Base-by-base conservation (phyloP, 1,140 invertebrate species). In the Trinorchestia longiramus region DNA sequence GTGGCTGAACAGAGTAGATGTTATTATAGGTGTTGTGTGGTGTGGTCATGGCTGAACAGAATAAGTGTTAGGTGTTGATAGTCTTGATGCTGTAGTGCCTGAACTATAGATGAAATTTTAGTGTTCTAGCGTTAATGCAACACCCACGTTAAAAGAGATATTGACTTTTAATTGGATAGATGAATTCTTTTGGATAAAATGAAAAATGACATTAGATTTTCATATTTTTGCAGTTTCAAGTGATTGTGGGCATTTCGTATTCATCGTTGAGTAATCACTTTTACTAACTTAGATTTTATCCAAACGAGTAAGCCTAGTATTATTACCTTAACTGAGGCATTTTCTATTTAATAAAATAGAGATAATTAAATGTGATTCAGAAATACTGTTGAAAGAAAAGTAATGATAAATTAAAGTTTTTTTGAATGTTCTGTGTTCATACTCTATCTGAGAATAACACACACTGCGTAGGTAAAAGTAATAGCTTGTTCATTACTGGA, bases 21-120 rank as follows among this genome's bases (percentile, higher is more conserved):
- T 91, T 91, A 43, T 23, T 23, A 28, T 91, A 43, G 43, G 88
- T 91, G 88, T 91, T 44, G 88, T 94, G 92, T 94, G 36, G 36
- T 45, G 92, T 94, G 43, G 43, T 94, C 43, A 94, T 45, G 36
- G 92, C 43, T 94, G 92, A 47, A 40, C 8, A 47, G 92, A 47
- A 44, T 94, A 40, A 44, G 40, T 47, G 92, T 94, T 94, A n/a
- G 62, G 8, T 77, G 62, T 77, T 44, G 44, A 11, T 94, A 94
- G 92, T 94, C 44, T 45, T n/a, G 92, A 94, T 47, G 44, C 92
- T 44, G 43, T 94, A 94, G 92, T 94, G 92, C 92, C 92, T 94
- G 40, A 94, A 47, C 43, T 47, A 94, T 94, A 94, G 92, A 47
- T 47, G 92, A 91, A 94, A 8, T 94, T 44, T 45, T 94, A 94